Evolutionary conservation across 1,140 invertebrate species (phyloP).

Genomic region (Achroia grisella): DNA sequence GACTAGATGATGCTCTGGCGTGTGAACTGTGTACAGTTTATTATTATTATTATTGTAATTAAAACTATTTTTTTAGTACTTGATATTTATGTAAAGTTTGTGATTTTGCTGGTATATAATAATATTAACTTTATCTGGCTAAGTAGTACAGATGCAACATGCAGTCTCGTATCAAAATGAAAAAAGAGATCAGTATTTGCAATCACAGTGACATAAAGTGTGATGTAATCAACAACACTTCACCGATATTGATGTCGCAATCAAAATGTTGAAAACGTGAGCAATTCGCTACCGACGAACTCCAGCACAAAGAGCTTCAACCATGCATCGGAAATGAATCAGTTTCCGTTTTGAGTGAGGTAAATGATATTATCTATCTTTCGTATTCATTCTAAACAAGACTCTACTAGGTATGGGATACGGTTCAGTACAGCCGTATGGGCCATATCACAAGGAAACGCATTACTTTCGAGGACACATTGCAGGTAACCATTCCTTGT

Average conservation of each 20-base stretch:
- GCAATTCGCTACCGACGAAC: slow-evolving; percentile 64
- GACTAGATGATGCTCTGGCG: too few species aligned
- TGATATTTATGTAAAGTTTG: too few species aligned
- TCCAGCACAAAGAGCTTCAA: slow-evolving; percentile 65
- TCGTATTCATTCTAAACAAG: slow-evolving; percentile 30
- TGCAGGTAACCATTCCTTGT: slow-evolving; percentile 44
- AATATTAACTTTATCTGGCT: too few species aligned
- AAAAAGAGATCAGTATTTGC: too few species aligned
- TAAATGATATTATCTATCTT: slow-evolving; percentile 59
- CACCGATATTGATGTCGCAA: slow-evolving; percentile 63
- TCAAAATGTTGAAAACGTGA: slow-evolving; percentile 67
- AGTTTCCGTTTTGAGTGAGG: slow-evolving; percentile 59
- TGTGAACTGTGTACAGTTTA: too few species aligned
- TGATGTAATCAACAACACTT: slow-evolving; percentile 34
- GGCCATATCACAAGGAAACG: slow-evolving; percentile 32
- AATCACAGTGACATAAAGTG: too few species aligned
- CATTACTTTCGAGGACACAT: slow-evolving; percentile 35
- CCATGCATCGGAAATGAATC: slow-evolving; percentile 72
- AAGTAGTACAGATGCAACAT: too few species aligned
- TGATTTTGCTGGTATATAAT: too few species aligned
- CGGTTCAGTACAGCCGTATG: slow-evolving; percentile 22
- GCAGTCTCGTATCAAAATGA: too few species aligned
- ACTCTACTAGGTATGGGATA: slow-evolving; percentile 30
- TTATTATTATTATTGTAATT: too few species aligned
- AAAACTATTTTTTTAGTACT: too few species aligned